Evolutionary conservation across 1,140 invertebrate species (phyloP).

Genomic region (Cheumatopsyche charites): DNA sequence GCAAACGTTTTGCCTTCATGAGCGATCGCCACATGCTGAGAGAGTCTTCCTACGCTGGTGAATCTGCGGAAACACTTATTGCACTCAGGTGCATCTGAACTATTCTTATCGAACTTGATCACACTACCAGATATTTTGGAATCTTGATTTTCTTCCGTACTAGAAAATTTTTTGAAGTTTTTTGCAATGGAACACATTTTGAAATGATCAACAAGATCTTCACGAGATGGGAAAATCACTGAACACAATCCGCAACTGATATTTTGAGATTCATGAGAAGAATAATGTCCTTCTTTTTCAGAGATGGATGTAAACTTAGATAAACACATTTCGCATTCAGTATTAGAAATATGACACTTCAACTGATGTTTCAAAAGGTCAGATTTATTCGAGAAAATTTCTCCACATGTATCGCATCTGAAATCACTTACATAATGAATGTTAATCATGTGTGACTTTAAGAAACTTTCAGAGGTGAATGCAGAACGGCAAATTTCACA

Average conservation of each 20-base stretch:
- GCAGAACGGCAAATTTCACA: background rate
- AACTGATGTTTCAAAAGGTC: background rate
- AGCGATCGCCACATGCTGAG: slow-evolving; percentile 22
- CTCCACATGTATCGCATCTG: background rate
- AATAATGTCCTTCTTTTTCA: slow-evolving; percentile 21
- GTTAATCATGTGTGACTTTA: slow-evolving; percentile 7
- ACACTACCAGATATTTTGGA: background rate
- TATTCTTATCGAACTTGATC: slow-evolving; percentile 26
- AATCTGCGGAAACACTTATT: slow-evolving; percentile 24
- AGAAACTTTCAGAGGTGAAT: background rate
- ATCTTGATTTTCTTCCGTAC: background rate
- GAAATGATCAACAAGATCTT: background rate
- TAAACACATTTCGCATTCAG: background rate
- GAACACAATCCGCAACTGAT: background rate
- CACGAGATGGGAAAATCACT: background rate
- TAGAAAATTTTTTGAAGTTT: background rate
- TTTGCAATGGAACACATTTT: background rate
- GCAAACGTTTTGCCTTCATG: slow-evolving; percentile 21
- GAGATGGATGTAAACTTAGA: background rate
- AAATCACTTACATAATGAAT: background rate
- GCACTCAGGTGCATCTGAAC: slow-evolving; percentile 30
- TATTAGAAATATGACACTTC: background rate
- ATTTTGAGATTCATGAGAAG: slow-evolving; percentile 10
- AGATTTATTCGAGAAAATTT: slow-evolving; percentile 6
- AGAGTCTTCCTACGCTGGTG: slow-evolving; percentile 32